Base-by-base conservation (phyloP, 2,797 vertebrate genomes). In the Betta splendens region DNA sequence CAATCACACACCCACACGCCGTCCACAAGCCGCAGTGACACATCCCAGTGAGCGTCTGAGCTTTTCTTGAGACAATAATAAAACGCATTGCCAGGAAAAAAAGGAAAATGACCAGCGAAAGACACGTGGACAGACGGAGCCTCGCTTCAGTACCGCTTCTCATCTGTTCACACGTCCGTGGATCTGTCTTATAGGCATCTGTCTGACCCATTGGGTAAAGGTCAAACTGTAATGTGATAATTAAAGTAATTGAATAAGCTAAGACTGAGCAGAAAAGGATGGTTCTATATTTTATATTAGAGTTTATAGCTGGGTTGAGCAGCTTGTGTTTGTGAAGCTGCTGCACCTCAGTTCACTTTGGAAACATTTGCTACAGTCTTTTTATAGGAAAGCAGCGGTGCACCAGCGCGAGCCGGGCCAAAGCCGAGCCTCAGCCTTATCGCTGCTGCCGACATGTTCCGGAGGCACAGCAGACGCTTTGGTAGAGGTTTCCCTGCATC, bases 21-120 rank as follows among this genome's bases (percentile, higher is more conserved):
- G 31, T 15, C 12, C 58, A 32, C 65, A 68, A 49, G 76, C 82
- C 76, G 70, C 85, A 76, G 56, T 74, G 80, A 64, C 65, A 69
- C 77, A 75, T 82, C 79, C 55, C 74, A 84, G 53, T 32, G 37
- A 77, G 64, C 58, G 16, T 64, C 68, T 72, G 45, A 77, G 74
- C 63, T 70, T 75, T 85, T 79, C 65, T 75, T 77, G 66, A 69
- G 83, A 82, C 81, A 80, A 83, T 79, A 82, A 84, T 80, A 85
- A 86, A 83, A 59, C n/a, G 23, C 7, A 23, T 26, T 5, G 65
- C 74, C 81, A 87, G 69, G 81, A 79, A 73, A 82, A 72, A 64
- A 69, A 76, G 66, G 60, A 33, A 74, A 72, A 46, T 57, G 79
- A 72, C 72, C 59, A 55, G 48, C 9, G 47, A 54, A 43, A 64